Evolutionary conservation across 2,888 invertebrate species (phyloP), one percentile per base, ranked within the genome.

Genomic region (Nomada ferruginata): DNA sequence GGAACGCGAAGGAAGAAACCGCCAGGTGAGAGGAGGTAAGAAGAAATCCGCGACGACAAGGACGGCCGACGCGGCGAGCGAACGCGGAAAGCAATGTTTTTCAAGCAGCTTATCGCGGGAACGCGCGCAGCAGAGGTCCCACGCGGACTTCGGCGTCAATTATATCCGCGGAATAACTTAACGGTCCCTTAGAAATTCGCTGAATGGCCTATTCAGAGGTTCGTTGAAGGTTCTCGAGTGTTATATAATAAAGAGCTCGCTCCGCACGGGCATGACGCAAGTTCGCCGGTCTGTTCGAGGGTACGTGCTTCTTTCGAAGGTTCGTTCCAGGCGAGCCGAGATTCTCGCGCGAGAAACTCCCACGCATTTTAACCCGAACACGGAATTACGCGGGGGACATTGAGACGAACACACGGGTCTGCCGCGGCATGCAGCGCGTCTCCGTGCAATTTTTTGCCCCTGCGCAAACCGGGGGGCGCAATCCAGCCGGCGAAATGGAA

Each of bases 81-180:
- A 84, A 87, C 82, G 85, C 77, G 73, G 79, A 81, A 57, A 85
- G 78, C 82, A 76, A 87, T 85, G 89, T 90, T 87, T 87, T 86
- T 89, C 87, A 87, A 87, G 89, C 89, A 88, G 89, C 91, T 91
- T 91, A 90, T 91, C 89, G 87, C 91, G 81, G 85, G 87, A 85
- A 77, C 86, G 82, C 84, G 87, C 89, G 82, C 82, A 76, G 88
- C 82, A 79, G 88, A 87, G 90, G 91, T 91, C 91, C 89, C 91
- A 89, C 89, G 89, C 91, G 89, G 90, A 86, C 91, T 91, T 90
- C 89, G 91, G 89, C 92, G 91, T 93, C 92, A 93, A 93, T 93
- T 93, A 93, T 93, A 93, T 93, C 91, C 91, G 90, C 90, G 91
- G 93, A 93, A 93, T 93, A 93, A 92, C 91, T 93, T 92, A 93